Evolutionary conservation across 2,113 vertebrate species (phyloP), one percentile per base, ranked within the genome.

Genomic region (Penelope pileata): DNA sequence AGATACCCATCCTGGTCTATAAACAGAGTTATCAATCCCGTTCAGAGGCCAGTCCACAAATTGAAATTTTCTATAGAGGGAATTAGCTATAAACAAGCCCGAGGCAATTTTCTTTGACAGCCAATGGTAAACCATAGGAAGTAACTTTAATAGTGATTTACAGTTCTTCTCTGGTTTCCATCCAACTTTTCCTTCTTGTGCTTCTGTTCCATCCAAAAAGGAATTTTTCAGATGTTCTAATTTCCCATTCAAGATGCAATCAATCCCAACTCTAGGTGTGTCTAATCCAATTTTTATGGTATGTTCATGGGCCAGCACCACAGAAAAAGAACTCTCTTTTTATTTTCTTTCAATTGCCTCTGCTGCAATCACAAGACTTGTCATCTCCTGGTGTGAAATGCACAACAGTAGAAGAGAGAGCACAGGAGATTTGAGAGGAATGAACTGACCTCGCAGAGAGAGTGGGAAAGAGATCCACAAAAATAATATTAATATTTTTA

Each of bases 221-320:
- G 95, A 95, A 96, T 97, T 97, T 97, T 97, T 96, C 96, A 97
- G 94, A 95, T 96, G 94, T 92, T 98, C 97, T 97, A 94, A 97
- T 97, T 97, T 97, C 96, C 97, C 95, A 97, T 96, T 97, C 96
- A 96, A 97, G 96, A 96, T 97, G 92, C 96, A 97, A 97, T 98
- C 96, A 96, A 96, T 97, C 91, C 94, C 95, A 95, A 95, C 88
- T 94, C 96, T 89, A 96, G 89, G 96, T 97, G 93, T 96, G 96
- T 94, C 93, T 97, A 96, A 97, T 97, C 92, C 97, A 95, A 96
- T 90, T 96, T 92, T 96, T 97, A 97, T 19, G 95, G 93, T 94
- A 79, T 86, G 96, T 94, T 94, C 72, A 76, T 91, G 83, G 95
- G 87, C 85, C 94, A 91, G 88, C 76, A 95, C 88, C 92, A 96